Percentiles rank a stretch among this genome's conserved stretches.
Conservation (phyloP, 2,888 invertebrate genomes). For the Chrysolina haemoptera region DNA sequence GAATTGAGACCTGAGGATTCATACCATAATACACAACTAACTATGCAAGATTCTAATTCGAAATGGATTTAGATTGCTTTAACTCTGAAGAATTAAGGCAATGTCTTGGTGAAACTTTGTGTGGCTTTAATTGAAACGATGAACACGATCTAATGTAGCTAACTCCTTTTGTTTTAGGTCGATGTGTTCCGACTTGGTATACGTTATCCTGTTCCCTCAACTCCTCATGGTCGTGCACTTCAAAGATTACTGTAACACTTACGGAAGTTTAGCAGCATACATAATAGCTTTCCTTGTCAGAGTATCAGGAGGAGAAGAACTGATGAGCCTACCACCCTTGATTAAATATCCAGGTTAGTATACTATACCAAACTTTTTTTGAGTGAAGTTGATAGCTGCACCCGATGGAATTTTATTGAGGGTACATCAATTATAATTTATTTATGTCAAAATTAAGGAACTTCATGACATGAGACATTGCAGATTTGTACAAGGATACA, state of each 20-base stretch:
- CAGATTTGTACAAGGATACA: too few relatives aligned
- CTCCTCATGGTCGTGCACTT: constrained; percentile 98
- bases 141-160: not conserved
- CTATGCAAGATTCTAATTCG: too few relatives aligned
- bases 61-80: too few relatives aligned
- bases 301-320: constrained; percentile 89
- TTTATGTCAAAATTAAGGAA: too few relatives aligned
- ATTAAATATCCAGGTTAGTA: constrained; percentile 84
- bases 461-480: too few relatives aligned
- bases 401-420: too few relatives aligned
- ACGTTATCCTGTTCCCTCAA: constrained; percentile 98
- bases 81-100: too few relatives aligned
- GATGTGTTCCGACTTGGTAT: constrained; percentile 98
- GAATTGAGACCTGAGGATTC: too few relatives aligned
- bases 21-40: too few relatives aligned
- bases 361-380: not conserved
- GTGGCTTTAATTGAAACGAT: not conserved
- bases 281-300: constrained; percentile 87
- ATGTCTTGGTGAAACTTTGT: too few relatives aligned
- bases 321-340: constrained; percentile 85
- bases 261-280: constrained; percentile 94
- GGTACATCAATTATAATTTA: too few relatives aligned
- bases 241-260: constrained; percentile 94
- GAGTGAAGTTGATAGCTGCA: too few relatives aligned
- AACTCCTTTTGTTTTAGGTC: constrained; percentile 75